Evolutionary conservation across 2,888 invertebrate genomes (phyloP).

Genomic region (Ochropacha duplaris): DNA sequence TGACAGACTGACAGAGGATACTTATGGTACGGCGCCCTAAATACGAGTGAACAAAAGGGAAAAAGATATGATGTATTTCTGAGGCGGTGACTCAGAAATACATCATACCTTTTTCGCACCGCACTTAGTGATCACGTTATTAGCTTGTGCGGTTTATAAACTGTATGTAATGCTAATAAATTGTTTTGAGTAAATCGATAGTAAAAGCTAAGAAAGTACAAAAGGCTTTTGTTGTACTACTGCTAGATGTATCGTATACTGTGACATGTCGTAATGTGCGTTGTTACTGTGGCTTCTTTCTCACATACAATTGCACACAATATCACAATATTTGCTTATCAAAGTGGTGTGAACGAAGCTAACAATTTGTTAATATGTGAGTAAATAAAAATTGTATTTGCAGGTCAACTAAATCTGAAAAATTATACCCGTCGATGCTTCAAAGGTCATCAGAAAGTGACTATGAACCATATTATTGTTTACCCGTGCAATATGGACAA

Average conservation of each 20-base stretch:
- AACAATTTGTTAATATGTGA: slow-evolving; percentile 9
- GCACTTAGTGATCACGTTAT: not conserved
- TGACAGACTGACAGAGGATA: too few species aligned
- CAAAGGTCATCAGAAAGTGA: slow-evolving; percentile 92
- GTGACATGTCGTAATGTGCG: slow-evolving; percentile 45
- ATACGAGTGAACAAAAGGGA: too few species aligned
- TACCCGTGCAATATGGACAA: slow-evolving; percentile 86
- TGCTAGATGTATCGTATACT: slow-evolving; percentile 40
- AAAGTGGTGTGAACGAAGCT: not conserved
- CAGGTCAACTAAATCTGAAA: slow-evolving; percentile 97
- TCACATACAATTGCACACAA: slow-evolving; percentile 15
- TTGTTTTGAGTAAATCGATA: not conserved
- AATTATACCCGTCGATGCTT: slow-evolving; percentile 96
- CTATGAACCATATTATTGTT: slow-evolving; percentile 93
- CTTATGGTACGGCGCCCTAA: too few species aligned
- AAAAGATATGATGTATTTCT: too few species aligned
- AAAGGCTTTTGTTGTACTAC: slow-evolving; percentile 51
- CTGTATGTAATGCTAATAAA: not conserved
- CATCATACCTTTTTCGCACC: not conserved
- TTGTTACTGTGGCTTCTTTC: slow-evolving; percentile 20
- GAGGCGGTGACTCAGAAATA: slow-evolving; percentile 11
- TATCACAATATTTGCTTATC: slow-evolving; percentile 6
- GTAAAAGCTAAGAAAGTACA: slow-evolving; percentile 1
- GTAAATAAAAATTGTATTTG: slow-evolving; percentile 25
- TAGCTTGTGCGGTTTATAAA: not conserved